Conservation (phyloP, 2,113 vertebrate genomes). For the Trichechus manatus region DNA sequence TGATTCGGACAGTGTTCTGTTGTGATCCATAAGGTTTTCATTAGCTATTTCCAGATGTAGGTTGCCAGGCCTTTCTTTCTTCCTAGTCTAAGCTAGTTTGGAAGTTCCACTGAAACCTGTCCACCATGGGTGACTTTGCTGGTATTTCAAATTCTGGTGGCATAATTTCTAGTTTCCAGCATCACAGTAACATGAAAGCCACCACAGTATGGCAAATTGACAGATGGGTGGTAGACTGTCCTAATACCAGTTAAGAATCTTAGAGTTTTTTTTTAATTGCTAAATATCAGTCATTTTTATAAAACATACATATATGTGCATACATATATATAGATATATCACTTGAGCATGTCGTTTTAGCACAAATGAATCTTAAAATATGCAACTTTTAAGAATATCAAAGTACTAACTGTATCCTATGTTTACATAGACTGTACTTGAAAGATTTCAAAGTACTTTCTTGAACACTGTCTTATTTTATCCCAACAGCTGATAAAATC, state of each 20-base stretch:
- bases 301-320: background rate
- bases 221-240: background rate
- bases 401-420: background rate
- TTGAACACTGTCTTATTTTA: background rate
- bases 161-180: background rate
- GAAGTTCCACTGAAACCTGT: background rate
- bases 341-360: background rate
- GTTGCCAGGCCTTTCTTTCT: background rate
- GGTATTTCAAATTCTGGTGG: background rate
- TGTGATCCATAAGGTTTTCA: background rate
- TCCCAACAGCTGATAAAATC: background rate
- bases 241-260: background rate
- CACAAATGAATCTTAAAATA: background rate
- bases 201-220: background rate
- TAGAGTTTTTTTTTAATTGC: background rate
- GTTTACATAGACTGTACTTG: background rate
- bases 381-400: slow-evolving; percentile 24
- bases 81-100: background rate
- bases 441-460: background rate
- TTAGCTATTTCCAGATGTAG: background rate
- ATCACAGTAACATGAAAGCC: background rate
- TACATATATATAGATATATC: background rate
- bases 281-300: background rate
- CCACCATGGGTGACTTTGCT: background rate
- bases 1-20: background rate